Base-by-base conservation (phyloP, 2,797 vertebrate species). In the Babyrousa celebensis region DNA sequence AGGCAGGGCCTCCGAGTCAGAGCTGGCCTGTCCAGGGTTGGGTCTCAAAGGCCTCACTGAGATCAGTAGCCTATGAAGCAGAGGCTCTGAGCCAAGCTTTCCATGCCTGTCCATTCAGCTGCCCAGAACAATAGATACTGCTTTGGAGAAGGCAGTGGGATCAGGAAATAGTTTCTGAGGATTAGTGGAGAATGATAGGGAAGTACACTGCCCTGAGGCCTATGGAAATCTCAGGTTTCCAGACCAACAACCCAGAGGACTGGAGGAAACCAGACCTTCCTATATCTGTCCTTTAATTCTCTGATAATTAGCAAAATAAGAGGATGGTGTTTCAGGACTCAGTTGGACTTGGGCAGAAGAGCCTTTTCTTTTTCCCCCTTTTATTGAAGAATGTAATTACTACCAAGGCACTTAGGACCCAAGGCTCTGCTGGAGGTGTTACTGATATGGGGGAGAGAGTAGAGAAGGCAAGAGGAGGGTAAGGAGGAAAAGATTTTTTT, bases 131-230 rank as follows among this genome's bases (percentile, higher is more conserved):
- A 56, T 68, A 43, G 75, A 56, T 67, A 71, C 23, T 90, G 23
- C 74, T 58, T 63, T 94, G 87, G 56, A 82, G 79, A 93, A 94
- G 74, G 56, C 21, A 54, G 7, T 91, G 70, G 40, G 15, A 17
- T 86, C 65, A 72, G 70, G 67, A 79, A 91, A 52, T 36, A 40
- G 40, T 74, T 91, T 58, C 29, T 87, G 86, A 84, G 36, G 29
- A 75, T 85, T 91, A 72, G 48, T 48, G 29, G 92, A 23, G 60
- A 85, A 74, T 27, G 75, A 52, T 18, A 54, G n/a, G 18, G 16
- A 63, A 65, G 21, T 89, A 78, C 80, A 82, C 6, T 67, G 17
- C 25, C 20, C 25, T n/a, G 43, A 79, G 25, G 2, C 21, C 60
- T 87, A 89, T 71, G 40, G 65, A 93, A 89, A 70, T 32, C 36